Percentiles rank a stretch among this genome's conserved stretches.
phyloP scores from a whole-genome alignment of 2,113 vertebrate genomes.

The Ivindomyrus marchei region DNA sequence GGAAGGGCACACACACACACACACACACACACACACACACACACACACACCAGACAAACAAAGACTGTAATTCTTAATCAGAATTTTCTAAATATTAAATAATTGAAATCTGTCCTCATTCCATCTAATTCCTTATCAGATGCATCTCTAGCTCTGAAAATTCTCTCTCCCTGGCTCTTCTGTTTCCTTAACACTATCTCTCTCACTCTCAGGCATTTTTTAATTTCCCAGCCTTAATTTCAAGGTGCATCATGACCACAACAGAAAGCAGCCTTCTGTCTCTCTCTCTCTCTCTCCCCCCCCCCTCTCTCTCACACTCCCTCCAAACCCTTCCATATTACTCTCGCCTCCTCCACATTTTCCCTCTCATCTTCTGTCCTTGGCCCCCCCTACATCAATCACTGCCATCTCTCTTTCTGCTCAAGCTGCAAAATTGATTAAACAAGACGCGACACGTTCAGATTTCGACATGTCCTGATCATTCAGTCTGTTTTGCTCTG shows the following conservation, averaged over 20 bases:
- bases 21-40: background rate
- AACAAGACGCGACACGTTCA: background rate
- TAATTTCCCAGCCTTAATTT: background rate
- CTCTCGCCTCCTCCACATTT: background rate
- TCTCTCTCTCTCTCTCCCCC: background rate
- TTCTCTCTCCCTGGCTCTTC: background rate
- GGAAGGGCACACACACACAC: background rate
- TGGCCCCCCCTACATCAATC: background rate
- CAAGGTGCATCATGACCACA: slow-evolving; percentile 2
- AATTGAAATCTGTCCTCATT: background rate
- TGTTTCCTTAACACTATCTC: background rate
- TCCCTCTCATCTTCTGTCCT: background rate
- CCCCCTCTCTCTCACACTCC: background rate
- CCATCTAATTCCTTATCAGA: background rate
- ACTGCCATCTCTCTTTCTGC: background rate
- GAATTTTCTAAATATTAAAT: background rate
- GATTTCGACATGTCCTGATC: background rate
- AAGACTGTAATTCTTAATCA: background rate
- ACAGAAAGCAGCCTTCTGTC: background rate
- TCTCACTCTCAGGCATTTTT: background rate
- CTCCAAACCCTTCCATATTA: background rate
- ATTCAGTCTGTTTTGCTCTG: background rate
- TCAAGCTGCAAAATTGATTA: background rate
- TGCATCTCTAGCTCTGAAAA: background rate
- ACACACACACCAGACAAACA: background rate